phyloP scores from a whole-genome alignment of 2,797 vertebrate species.

The Chiloscyllium punctatum region DNA sequence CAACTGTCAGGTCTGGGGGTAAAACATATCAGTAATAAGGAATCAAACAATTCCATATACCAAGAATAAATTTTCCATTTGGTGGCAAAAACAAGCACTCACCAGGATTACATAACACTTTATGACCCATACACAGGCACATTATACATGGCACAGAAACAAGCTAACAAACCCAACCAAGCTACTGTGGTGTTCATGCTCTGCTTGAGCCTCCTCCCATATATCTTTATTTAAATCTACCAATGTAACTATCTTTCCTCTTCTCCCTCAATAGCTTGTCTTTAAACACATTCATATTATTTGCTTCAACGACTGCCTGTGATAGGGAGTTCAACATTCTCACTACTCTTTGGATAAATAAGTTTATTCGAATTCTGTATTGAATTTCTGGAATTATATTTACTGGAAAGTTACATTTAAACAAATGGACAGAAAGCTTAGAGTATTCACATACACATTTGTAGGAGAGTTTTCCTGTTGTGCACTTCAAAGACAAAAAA shows the following conservation, averaged over 20 bases:
- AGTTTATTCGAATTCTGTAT: neutral
- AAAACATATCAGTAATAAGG: neutral
- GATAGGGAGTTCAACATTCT: neutral
- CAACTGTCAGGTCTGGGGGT: constrained; percentile 73
- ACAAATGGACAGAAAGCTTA: neutral
- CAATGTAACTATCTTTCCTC: neutral
- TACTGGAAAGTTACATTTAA: neutral
- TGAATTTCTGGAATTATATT: neutral
- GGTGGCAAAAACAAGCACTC: too few species aligned
- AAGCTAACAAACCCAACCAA: neutral
- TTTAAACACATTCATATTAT: too few species aligned
- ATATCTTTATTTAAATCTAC: neutral
- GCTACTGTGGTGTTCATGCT: neutral
- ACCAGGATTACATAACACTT: neutral
- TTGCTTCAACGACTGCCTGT: neutral
- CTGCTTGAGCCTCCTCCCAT: neutral
- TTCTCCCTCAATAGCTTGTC: neutral
- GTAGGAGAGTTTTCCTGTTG: neutral
- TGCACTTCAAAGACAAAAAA: neutral
- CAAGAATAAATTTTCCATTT: neutral
- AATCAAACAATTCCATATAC: neutral
- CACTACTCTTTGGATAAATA: too few species aligned
- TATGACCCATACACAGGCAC: neutral
- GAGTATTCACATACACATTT: neutral
- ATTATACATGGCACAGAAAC: neutral